Conservation (phyloP, 1,140 invertebrate species). For the Aphaenogaster floridana region DNA sequence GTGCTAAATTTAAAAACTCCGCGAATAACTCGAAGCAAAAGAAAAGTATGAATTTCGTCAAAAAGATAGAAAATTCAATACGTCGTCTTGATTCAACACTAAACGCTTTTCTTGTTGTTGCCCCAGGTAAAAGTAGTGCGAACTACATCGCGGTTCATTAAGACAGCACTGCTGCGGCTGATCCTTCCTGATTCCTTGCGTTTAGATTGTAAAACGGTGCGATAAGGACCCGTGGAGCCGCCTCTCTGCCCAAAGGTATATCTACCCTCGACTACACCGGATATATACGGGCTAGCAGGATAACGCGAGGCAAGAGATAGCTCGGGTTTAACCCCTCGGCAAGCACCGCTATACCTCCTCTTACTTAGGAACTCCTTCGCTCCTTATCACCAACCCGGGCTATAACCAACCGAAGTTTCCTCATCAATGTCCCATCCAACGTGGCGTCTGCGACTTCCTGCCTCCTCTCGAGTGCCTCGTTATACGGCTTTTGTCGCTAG, state of each 20-base stretch:
- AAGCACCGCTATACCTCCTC: conserved; percentile 73
- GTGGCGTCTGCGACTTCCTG: conserved; percentile 77
- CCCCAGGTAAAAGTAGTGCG: neutral
- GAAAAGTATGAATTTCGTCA: neutral
- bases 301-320: conserved; percentile 79
- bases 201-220: conserved; percentile 77
- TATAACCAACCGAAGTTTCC: conserved; percentile 81
- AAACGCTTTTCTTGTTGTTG: neutral
- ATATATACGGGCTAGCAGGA: conserved; percentile 76
- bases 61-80: neutral
- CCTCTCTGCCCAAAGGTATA: conserved; percentile 66
- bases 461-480: conserved; percentile 71
- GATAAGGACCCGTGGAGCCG: conserved; percentile 73
- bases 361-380: conserved; percentile 80
- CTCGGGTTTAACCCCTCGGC: conserved; percentile 78
- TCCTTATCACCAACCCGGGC: conserved; percentile 76
- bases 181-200: conserved; percentile 76
- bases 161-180: conserved; percentile 60
- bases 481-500: conserved; percentile 77
- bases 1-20: neutral
- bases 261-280: conserved; percentile 71
- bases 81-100: neutral
- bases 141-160: conserved; percentile 70
- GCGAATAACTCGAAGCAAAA: neutral
- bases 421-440: conserved; percentile 83